Base-by-base conservation (phyloP, 2,113 vertebrate species). In the Hoplias malabaricus region DNA sequence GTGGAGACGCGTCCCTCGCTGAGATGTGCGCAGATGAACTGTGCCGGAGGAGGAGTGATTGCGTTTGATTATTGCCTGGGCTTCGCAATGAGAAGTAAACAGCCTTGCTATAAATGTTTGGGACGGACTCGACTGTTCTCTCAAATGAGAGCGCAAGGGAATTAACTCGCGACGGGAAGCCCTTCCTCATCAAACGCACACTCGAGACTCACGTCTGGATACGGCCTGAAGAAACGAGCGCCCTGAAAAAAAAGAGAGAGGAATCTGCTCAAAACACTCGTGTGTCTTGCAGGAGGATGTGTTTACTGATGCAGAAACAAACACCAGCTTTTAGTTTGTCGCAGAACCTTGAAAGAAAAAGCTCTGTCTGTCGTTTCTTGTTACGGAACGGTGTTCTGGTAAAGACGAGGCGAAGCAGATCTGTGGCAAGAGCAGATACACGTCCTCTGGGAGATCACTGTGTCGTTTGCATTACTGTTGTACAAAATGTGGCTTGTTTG, bases 51-150 rank as follows among this genome's bases (percentile, higher is more conserved):
- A 56, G 74, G 62, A 27, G 27, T 27, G 57, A 48, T 56, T 68
- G 42, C 14, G 48, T 67, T 73, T 80, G 82, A 85, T 83, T 83
- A 78, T n/a, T 83, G 84, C 80, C 38, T 65, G 57, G 38, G 62
- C 54, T 66, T 50, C 29, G n/a, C 83, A 75, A 70, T 63, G 50
- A 66, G 73, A 46, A 48, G 65, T 77, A 78, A 84, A 86, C 69
- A 80, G 57, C 42, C 46, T 56, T 34, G 72, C 80, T 73, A 77
- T 71, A 69, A 74, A n/a, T 73, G 73, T 69, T 83, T 46, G 40
- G 69, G 7, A 79, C 65, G 29, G 21, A 54, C 73, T 76, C 25
- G 70, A 75, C 73, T 36, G 36, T 57, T 59, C 75, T 63, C 80
- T 57, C 70, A 50, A 71, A 38, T 59, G 69, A 72, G 65, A 10